A percentile compares a stretch with the other conserved stretches of the same genome.
Evolutionary conservation across 1,140 invertebrate genomes (phyloP).

Genomic region (Drosophila varians): DNA sequence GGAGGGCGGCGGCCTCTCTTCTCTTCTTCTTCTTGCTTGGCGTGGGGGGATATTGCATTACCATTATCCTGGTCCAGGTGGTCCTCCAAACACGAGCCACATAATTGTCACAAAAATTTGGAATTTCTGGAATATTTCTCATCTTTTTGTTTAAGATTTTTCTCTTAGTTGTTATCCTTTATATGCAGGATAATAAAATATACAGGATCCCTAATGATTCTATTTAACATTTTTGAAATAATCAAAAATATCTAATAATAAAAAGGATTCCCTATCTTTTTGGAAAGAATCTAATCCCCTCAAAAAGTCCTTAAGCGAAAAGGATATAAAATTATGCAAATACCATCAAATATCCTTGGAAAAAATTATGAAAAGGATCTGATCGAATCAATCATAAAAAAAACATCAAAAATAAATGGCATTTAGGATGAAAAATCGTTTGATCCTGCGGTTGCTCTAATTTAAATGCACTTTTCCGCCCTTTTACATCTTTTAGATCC

Average conservation of each 20-base stretch:
- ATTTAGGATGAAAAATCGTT: background rate
- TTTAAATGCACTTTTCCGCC: slow-evolving; percentile 9
- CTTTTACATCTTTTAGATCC: background rate
- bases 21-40: no score
- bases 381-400: slow-evolving; percentile 13
- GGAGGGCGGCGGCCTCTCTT: background rate
- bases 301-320: background rate
- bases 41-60: slow-evolving; percentile 41
- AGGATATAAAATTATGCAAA: slow-evolving; percentile 4
- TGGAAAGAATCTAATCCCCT: background rate
- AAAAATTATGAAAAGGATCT: background rate
- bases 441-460: slow-evolving; percentile 23
- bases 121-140: background rate
- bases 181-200: no score
- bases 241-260: background rate
- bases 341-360: background rate
- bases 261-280: no score
- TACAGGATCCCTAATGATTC: no score
- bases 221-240: no score
- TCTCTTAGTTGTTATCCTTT: no score
- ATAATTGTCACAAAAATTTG: slow-evolving; percentile 3
- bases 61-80: slow-evolving; percentile 16
- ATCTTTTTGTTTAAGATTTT: no score
- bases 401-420: background rate
- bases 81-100: slow-evolving; percentile 9